Evolutionary conservation across 2,113 vertebrate genomes (phyloP), one percentile per base, ranked within the genome.

Genomic region (Hoplias malabaricus): DNA sequence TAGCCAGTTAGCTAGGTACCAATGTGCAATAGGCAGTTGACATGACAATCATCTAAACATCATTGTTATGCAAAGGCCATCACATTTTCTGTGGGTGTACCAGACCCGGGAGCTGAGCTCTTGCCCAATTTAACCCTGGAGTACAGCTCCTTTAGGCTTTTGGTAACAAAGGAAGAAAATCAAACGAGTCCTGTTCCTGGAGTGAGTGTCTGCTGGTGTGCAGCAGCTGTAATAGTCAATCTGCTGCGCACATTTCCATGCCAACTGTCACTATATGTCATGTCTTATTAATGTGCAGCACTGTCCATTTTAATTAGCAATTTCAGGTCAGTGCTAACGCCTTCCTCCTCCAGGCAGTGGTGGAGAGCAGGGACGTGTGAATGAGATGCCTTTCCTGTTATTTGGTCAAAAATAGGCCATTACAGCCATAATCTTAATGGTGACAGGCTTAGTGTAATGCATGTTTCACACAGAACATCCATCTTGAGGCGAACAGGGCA

Each of bases 261-360:
- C 84, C 78, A 85, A 80, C 86, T 82, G 83, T 87, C 84, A 78
- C 69, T 84, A 59, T 76, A 77, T 80, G 82, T 84, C 81, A 77
- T 68, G 75, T 85, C 78, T 83, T 80, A 89, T 88, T 88, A 82
- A 85, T 86, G 80, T 82, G 65, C 78, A 84, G 77, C 82, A 83
- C 76, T 90, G 89, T 87, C 86, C 81, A 59, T 88, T 90, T 88
- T 87, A 89, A 89, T 89, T 81, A 86, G 85, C 82, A 54, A 85
- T 85, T 86, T 86, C 81, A 83, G 86, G 86, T 88, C 86, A 85
- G 69, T 2, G 25, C 46, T 69, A 84, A 84, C 73, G 70, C 80
- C 81, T 77, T 87, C 75, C 78, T 82, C 66, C 77, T 84, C 67
- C 53, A 61, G 69, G 81, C 86, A 82, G 80, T 50, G 25, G 69